Base-by-base conservation (phyloP, 2,888 invertebrate genomes). In the Limnephilus rhombicus region DNA sequence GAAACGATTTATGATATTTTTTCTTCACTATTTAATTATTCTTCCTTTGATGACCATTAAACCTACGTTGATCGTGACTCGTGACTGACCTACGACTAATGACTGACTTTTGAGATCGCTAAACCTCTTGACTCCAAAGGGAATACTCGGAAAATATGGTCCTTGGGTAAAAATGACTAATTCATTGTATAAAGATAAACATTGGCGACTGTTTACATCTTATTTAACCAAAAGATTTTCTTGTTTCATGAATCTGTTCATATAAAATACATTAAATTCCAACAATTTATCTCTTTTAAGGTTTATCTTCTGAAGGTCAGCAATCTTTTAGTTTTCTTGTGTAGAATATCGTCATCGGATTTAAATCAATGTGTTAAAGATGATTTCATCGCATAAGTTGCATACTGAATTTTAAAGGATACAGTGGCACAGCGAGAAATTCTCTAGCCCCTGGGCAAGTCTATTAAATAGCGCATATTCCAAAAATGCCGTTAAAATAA, bases 61-160 rank as follows among this genome's bases (percentile, higher is more conserved):
- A 83, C 34, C 24, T 31, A 37, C 83, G 83, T 34, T 5, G 83
- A 34, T 68, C 53, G 53, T 68, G 53, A 83, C 18, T 83, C 83
- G 83, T 83, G 83, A 37, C 83, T 41, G 83, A 83, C 24, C 83
- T 15, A 41, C 83, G 83, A 34, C 37, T 83, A 83, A 83, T 34
- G 34, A 83, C 15, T 24, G 34, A 41, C 83, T 83, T 34, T 68
- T 68, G 68, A 68, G 68, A 7, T 5, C 68, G 24, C 68, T 68
- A 68, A 68, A 68, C n/a, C 24, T 24, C 1, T 68, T 24, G 68
- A 68, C 68, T 68, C 68, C 24, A 24, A 68, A 68, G 24, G 68
- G 68, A n/a, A 68, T 68, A 24, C 68, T n/a, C 7, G 68, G n/a
- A n/a, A n/a, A n/a, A n/a, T 24, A n/a, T 68, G 68, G 68, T 68